Conservation (phyloP, 2,113 vertebrate genomes). For the Isichthys henryi region DNA sequence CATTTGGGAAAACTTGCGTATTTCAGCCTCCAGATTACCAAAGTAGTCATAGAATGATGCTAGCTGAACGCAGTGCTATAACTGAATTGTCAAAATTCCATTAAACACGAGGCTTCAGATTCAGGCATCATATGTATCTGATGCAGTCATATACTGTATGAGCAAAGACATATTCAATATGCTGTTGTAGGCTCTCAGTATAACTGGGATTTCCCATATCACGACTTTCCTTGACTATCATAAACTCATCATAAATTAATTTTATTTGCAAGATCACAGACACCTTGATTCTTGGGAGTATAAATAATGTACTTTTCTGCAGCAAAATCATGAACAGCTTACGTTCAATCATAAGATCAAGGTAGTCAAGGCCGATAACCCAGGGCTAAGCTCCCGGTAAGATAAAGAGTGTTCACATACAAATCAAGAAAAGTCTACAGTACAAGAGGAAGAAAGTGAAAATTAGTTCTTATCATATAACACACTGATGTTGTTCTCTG, state of each 20-base stretch:
- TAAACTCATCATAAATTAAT: background rate
- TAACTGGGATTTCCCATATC: background rate
- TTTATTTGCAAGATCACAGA: background rate
- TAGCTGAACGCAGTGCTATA: conserved; percentile 34
- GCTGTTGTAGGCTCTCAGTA: background rate
- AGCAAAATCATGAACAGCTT: background rate
- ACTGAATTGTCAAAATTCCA: conserved; percentile 45
- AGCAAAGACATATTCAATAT: background rate
- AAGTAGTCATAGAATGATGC: conserved; percentile 40
- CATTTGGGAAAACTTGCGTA: conserved; percentile 32
- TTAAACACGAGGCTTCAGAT: conserved; percentile 10
- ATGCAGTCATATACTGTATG: background rate
- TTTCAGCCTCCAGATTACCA: conserved; percentile 33
- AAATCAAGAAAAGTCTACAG: background rate
- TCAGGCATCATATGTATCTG: background rate
- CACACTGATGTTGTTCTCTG: background rate
- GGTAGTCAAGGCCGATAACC: background rate
- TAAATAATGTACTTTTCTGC: background rate
- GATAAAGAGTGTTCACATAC: background rate
- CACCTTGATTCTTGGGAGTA: background rate
- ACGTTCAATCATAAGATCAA: background rate
- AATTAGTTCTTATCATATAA: background rate
- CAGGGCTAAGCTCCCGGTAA: background rate
- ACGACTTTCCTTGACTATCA: background rate
- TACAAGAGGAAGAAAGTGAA: background rate